These are phyloP conservation scores for Pseudopodoces humilis DNA, from an alignment of 2,113 vertebrate species.

Conservation along the genomic window DNA sequence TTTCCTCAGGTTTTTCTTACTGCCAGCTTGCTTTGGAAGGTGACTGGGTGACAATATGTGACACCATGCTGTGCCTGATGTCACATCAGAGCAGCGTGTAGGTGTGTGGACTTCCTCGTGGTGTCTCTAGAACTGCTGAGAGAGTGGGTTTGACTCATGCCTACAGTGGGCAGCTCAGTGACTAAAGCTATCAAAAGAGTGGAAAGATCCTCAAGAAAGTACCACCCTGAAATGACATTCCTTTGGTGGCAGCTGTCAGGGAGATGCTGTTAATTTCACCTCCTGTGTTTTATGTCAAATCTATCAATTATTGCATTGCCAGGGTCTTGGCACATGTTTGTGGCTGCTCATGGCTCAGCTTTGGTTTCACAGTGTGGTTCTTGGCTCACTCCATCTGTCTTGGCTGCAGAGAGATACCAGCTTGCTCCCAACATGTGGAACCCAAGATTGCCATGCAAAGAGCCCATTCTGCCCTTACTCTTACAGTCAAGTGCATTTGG, in stretches of 20 bases:
- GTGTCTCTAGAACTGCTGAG: background rate
- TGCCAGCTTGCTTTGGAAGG: background rate
- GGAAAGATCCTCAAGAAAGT: background rate
- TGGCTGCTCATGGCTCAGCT: background rate
- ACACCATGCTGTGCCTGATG: background rate
- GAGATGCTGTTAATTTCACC: background rate
- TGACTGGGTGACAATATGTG: background rate
- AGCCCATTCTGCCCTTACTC: background rate
- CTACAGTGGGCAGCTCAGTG: background rate
- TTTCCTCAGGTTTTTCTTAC: background rate
- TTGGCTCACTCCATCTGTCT: background rate
- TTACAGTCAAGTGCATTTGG: background rate
- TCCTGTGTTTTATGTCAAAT: background rate
- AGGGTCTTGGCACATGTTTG: background rate
- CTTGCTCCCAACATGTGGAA: background rate
- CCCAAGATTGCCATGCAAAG: background rate
- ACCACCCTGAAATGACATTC: background rate
- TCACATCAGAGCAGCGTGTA: background rate
- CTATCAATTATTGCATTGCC: background rate
- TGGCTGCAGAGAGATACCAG: background rate
- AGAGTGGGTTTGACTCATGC: background rate
- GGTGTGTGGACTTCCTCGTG: background rate
- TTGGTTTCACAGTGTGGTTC: background rate
- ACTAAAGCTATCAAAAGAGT: background rate
- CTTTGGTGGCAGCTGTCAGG: background rate